Conservation (phyloP, 2,113 vertebrate species). For the Mystacornis crossleyi region DNA sequence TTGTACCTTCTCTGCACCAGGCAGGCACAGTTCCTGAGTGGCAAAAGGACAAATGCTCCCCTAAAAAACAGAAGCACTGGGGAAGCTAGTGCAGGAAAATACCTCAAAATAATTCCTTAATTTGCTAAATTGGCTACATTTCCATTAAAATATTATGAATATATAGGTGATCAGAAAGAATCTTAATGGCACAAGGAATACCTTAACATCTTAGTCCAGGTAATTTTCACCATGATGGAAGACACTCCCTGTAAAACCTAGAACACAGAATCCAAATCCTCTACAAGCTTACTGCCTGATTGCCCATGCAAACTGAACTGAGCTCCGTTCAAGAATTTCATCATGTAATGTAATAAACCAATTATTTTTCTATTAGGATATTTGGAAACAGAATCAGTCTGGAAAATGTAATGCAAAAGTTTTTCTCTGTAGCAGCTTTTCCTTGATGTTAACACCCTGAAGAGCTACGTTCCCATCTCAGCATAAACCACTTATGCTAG, state of each 20-base stretch:
- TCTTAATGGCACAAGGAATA: neutral
- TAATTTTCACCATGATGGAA: neutral
- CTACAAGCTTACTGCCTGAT: neutral
- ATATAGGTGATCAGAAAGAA: neutral
- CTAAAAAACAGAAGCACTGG: neutral
- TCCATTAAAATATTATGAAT: neutral
- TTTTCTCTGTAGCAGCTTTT: neutral
- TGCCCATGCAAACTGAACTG: neutral
- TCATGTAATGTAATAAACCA: neutral
- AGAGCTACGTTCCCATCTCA: neutral
- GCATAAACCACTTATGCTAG: neutral
- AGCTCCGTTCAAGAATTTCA: neutral
- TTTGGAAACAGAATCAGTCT: neutral
- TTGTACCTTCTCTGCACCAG: neutral
- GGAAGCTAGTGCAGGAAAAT: neutral
- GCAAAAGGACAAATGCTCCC: neutral
- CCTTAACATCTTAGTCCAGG: neutral
- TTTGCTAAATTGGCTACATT: neutral
- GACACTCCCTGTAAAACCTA: neutral
- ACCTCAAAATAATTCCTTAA: neutral
- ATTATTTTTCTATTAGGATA: neutral
- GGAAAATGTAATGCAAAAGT: neutral
- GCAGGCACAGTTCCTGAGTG: rapidly evolving
- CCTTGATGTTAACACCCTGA: neutral
- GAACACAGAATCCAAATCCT: neutral